Conservation (phyloP, 2,113 vertebrate genomes). For the Hystrix cristata region DNA sequence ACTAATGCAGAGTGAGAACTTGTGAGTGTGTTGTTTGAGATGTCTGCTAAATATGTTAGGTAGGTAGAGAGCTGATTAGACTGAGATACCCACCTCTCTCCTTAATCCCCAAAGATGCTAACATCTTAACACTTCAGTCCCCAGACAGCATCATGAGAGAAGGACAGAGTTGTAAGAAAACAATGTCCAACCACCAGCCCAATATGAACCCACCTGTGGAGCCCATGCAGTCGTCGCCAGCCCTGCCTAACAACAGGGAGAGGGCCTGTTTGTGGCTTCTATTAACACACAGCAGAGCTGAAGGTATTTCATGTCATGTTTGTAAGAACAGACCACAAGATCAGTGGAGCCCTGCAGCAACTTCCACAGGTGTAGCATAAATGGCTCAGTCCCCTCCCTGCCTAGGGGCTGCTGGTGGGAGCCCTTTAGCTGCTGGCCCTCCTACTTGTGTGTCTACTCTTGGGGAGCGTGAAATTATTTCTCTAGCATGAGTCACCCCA, state of each 20-base stretch:
- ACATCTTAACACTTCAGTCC: background rate
- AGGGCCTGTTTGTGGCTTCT: background rate
- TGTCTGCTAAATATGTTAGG: background rate
- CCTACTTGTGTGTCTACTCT: conserved; percentile 61
- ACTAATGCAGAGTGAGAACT: background rate
- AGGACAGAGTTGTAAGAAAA: background rate
- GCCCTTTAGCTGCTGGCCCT: conserved; percentile 66
- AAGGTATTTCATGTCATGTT: conserved; percentile 56
- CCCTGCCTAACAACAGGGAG: background rate
- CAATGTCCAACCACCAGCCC: background rate
- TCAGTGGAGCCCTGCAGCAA: conserved; percentile 67
- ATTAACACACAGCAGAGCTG: conserved; percentile 55
- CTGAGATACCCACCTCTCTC: fast-evolving
- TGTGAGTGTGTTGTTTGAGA: background rate
- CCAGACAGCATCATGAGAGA: background rate
- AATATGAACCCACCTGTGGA: background rate
- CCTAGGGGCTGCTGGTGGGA: conserved; percentile 61
- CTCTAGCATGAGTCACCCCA: conserved; percentile 56
- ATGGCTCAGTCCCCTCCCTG: conserved; percentile 41
- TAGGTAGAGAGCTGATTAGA: background rate
- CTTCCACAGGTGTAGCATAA: conserved; percentile 31
- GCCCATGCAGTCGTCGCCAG: background rate
- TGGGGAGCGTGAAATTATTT: conserved; percentile 60
- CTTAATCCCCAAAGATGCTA: background rate
- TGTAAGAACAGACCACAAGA: conserved; percentile 19